Conservation (phyloP, 2,888 invertebrate species). For the Poecilus cupreus region DNA sequence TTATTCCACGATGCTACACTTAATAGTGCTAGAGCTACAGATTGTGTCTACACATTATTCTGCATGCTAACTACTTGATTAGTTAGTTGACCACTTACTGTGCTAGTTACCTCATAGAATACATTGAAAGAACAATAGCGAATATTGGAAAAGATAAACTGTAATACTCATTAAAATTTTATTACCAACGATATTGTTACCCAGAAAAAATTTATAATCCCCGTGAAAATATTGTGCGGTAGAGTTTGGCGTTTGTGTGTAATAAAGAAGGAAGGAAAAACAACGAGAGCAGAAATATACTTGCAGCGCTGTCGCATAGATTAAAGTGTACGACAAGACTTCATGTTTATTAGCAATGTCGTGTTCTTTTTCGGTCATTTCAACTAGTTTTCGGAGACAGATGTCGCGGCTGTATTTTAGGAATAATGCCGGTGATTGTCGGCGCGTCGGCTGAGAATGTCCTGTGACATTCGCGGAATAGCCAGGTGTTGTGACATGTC, state of each 20-base stretch:
- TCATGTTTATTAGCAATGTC: constrained; percentile 19
- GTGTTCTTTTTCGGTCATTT: constrained; percentile 42
- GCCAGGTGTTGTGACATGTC: constrained; percentile 67
- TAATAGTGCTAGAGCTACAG: not conserved
- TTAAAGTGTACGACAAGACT: not conserved
- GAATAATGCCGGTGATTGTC: constrained; percentile 42
- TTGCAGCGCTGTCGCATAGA: not conserved
- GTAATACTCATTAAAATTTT: not conserved
- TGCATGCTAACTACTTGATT: constrained; percentile 21
- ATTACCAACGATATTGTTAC: not conserved
- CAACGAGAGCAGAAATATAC: too few species aligned
- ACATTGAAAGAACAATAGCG: not conserved
- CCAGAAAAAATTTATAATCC: too few species aligned
- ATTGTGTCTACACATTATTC: not conserved
- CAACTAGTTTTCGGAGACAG: constrained; percentile 45
- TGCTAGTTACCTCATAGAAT: not conserved
- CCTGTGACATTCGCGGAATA: constrained; percentile 62
- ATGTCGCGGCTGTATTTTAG: constrained; percentile 41
- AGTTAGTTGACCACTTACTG: not conserved
- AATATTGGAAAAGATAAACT: not conserved
- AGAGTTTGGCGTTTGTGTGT: too few species aligned
- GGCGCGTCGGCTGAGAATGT: constrained; percentile 44
- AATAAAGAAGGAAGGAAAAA: not conserved
- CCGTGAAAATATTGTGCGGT: not conserved
- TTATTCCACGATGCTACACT: constrained; percentile 13